Evolutionary conservation across 2,888 invertebrate genomes (phyloP).

Genomic region (Ligdia adustata): DNA sequence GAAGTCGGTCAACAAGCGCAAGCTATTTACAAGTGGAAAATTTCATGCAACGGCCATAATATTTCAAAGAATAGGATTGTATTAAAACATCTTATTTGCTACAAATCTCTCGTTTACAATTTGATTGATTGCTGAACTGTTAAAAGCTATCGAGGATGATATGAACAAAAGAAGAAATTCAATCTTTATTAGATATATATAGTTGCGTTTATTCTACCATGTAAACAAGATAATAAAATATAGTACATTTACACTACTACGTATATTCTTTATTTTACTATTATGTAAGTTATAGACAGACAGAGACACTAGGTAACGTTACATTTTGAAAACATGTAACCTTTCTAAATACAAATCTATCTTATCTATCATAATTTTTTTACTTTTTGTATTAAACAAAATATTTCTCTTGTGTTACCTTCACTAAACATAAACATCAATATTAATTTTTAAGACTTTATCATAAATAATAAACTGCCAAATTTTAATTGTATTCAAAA

Average conservation of each 20-base stretch:
- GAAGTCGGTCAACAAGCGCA: not conserved
- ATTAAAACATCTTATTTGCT: slow-evolving; percentile 19
- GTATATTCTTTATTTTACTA: too few species aligned
- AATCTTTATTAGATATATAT: too few species aligned
- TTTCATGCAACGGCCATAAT: slow-evolving; percentile 28
- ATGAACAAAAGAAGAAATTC: too few species aligned
- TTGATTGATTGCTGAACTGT: slow-evolving; percentile 8
- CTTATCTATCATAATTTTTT: not conserved
- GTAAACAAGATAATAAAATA: too few species aligned
- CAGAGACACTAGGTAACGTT: too few species aligned
- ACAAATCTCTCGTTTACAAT: slow-evolving; percentile 5
- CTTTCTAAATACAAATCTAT: not conserved
- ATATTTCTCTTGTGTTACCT: slow-evolving; percentile 12
- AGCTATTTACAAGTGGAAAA: slow-evolving; percentile 21
- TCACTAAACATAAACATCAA: slow-evolving; percentile 3
- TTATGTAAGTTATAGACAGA: too few species aligned
- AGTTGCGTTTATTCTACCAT: too few species aligned
- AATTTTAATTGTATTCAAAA: slow-evolving; percentile 20
- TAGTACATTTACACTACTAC: too few species aligned
- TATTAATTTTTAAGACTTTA: slow-evolving; percentile 3
- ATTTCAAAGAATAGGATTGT: slow-evolving; percentile 28
- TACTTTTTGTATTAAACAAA: too few species aligned
- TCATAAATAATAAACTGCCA: slow-evolving; percentile 18
- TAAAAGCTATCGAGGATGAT: too few species aligned
- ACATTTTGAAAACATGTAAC: too few species aligned